phyloP scores from a whole-genome alignment of 2,888 invertebrate genomes.

The Cheilosia soror region DNA sequence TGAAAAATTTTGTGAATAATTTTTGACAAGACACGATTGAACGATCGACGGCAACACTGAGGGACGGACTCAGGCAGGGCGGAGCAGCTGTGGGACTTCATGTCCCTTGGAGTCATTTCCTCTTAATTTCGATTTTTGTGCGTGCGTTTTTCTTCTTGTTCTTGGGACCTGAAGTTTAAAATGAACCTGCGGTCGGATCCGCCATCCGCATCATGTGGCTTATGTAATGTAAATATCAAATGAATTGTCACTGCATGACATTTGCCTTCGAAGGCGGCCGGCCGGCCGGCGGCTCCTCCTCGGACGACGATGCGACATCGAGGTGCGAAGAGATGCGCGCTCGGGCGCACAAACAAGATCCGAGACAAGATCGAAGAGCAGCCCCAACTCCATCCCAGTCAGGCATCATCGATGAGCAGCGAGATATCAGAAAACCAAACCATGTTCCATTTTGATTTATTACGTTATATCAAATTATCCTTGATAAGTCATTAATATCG shows the following conservation, averaged over 20 bases:
- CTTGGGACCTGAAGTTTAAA: conserved; percentile 24
- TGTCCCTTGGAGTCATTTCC: conserved; percentile 54
- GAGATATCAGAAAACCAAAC: conserved; percentile 72
- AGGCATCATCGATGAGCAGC: conserved; percentile 72
- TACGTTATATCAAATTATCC: conserved; percentile 83
- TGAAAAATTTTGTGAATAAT: conserved; percentile 76
- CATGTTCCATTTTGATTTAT: conserved; percentile 81
- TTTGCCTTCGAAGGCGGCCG: conserved; percentile 56
- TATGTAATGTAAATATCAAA: conserved; percentile 74
- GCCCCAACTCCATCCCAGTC: conserved; percentile 32
- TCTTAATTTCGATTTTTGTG: conserved; percentile 67
- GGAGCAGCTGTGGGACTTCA: conserved; percentile 72
- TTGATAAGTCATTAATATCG: conserved; percentile 84
- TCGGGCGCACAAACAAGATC: conserved; percentile 73
- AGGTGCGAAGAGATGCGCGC: conserved; percentile 74
- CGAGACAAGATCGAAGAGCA: conserved; percentile 72
- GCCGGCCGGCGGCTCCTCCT: conserved; percentile 23
- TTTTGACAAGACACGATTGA: conserved; percentile 75
- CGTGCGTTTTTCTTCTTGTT: background rate
- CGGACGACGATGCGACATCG: conserved; percentile 21
- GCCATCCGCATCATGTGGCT: conserved; percentile 59
- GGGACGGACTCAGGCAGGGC: too few relatives aligned
- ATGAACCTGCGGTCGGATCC: conserved; percentile 68
- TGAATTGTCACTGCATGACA: conserved; percentile 75
- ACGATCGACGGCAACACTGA: conserved; percentile 59